Evolutionary conservation across 1,140 invertebrate species (phyloP), one percentile per base, ranked within the genome.

Genomic region (Camponotus vicinus): DNA sequence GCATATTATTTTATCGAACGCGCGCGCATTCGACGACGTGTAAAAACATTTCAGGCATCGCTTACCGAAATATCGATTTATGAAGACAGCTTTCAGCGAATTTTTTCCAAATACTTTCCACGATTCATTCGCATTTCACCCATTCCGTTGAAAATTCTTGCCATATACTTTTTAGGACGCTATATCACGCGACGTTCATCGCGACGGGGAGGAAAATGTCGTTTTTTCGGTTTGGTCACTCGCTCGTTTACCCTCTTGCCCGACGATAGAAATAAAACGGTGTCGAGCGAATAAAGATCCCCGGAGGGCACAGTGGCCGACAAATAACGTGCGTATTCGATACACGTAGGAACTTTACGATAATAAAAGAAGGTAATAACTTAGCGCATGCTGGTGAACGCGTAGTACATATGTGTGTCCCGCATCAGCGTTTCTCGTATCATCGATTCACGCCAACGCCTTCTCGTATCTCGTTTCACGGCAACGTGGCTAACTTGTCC

Each of bases 351-450:
- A 80, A 85, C 67, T 67, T 91, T 86, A 86, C 80, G 34, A 57
- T 86, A 87, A 90, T 91, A 91, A 92, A 91, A 90, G 42, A 37
- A 75, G 66, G 80, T 88, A 91, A 91, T 89, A 91, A 91, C 89
- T 88, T 83, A 34, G 55, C 18, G 57, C 71, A 7, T 32, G 3
- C 7, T 8, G 4, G 45, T 8, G 49, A 49, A 49, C 45, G 13
- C 49, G 21, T 21, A 15, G 11, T n/a, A 42, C 45, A 61, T 34
- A 34, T 34, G 63, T 52, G 27, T 37, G 18, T 59, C 61, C 11
- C 3, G 18, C n/a, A 37, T 27, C 32, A 42, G 32, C 18, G 21
- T 9, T 52, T 37, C 45, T 55, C 45, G 45, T n/a, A 15, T 5
- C 64, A 70, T 8, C 32, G 67, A 82, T 70, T 82, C 27, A 27